Evolutionary conservation across 2,888 invertebrate species (phyloP).

Genomic region (Exocentrus adspersus): DNA sequence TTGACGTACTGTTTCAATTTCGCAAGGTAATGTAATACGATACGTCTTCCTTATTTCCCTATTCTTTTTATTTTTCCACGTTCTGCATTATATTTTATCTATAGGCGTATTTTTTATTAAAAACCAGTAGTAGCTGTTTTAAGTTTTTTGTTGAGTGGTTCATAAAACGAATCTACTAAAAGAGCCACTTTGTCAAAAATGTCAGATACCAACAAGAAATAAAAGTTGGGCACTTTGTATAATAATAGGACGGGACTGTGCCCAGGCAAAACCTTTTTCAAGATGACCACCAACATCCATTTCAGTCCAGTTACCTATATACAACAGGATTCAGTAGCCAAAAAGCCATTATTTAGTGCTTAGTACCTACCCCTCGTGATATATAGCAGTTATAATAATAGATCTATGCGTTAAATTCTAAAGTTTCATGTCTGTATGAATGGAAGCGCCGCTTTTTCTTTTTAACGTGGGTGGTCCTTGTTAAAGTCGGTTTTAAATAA

Average conservation of each 20-base stretch:
- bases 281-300: neutral
- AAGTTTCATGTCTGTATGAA: neutral
- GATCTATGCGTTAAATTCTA: neutral
- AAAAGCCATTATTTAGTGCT: conserved; percentile 3
- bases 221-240: too few relatives aligned
- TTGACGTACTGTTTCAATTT: neutral
- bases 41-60: too few relatives aligned
- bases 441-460: neutral
- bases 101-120: too few relatives aligned
- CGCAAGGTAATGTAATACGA: neutral
- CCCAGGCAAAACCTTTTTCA: neutral
- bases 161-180: too few relatives aligned
- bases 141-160: too few relatives aligned
- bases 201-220: too few relatives aligned
- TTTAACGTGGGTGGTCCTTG: neutral
- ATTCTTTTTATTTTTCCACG: too few relatives aligned
- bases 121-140: too few relatives aligned
- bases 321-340: neutral
- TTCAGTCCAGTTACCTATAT: neutral
- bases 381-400: neutral
- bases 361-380: neutral
- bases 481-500: neutral
- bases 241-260: too few relatives aligned
- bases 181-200: too few relatives aligned
- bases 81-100: too few relatives aligned